Evolutionary conservation across 2,888 invertebrate species (phyloP).

Genomic region (Pardosa pseudoannulata): DNA sequence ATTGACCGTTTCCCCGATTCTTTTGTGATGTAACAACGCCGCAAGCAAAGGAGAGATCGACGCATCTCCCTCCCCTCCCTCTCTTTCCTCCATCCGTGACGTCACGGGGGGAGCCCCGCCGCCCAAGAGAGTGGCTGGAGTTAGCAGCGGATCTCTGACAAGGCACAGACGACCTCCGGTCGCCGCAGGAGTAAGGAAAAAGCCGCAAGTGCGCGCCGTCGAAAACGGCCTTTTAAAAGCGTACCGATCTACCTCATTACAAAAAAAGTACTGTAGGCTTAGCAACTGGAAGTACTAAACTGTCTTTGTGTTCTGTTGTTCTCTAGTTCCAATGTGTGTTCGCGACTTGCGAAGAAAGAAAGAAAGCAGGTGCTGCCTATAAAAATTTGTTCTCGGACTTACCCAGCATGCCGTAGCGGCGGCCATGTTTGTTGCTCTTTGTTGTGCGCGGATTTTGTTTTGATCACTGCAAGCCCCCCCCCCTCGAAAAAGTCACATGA

Average conservation of each 20-base stretch:
- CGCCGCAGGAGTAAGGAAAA: slow-evolving; percentile 43
- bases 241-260: not conserved
- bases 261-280: not conserved
- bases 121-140: slow-evolving; percentile 38
- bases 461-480: slow-evolving; percentile 8
- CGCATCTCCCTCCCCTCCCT: slow-evolving; percentile 15
- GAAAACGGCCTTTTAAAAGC: not conserved
- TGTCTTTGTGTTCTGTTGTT: not conserved
- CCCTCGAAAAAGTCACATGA: slow-evolving; percentile 1
- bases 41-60: not conserved
- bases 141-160: slow-evolving; percentile 36
- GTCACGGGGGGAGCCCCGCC: slow-evolving; percentile 55
- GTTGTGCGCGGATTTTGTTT: slow-evolving; percentile 31
- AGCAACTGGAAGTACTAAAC: not conserved
- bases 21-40: slow-evolving; percentile 15
- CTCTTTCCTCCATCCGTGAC: no score
- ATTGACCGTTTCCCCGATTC: not conserved
- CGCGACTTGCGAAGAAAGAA: slow-evolving; percentile 23
- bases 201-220: slow-evolving; percentile 1
- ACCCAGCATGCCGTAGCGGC: slow-evolving; percentile 69
- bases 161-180: slow-evolving; percentile 61
- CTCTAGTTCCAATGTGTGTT: not conserved
- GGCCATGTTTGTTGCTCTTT: slow-evolving; percentile 63
- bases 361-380: slow-evolving; percentile 50
- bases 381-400: slow-evolving; percentile 16